Evolutionary conservation across 2,797 vertebrate genomes (phyloP).

Genomic region (Squalus acanthias): DNA sequence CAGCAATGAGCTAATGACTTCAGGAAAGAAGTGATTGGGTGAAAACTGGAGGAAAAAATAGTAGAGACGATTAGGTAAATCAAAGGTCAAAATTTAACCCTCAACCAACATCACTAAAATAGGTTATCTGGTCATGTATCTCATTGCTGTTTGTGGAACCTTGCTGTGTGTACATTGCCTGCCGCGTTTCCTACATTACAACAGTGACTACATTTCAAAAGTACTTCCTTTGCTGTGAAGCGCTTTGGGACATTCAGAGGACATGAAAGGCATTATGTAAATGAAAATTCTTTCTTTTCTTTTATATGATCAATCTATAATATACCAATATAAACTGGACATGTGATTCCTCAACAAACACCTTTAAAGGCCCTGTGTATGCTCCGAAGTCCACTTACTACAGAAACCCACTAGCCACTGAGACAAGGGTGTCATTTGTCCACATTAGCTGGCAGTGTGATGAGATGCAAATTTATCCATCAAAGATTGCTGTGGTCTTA

Average conservation of each 20-base stretch:
- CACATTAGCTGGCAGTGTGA: background rate
- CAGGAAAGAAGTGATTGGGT: too few relatives aligned
- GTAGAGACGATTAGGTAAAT: too few relatives aligned
- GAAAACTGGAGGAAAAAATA: too few relatives aligned
- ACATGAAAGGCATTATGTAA: background rate
- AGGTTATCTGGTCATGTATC: background rate
- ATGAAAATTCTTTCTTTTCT: background rate
- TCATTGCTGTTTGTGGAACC: background rate
- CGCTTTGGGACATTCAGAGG: background rate
- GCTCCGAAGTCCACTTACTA: background rate
- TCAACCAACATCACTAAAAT: background rate
- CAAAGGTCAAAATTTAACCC: background rate
- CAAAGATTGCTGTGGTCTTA: background rate
- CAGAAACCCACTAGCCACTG: background rate
- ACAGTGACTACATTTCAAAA: background rate
- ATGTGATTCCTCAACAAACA: background rate
- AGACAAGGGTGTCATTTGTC: background rate
- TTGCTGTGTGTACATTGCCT: background rate
- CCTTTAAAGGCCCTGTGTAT: background rate
- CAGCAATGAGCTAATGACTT: too few relatives aligned
- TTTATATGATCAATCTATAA: background rate
- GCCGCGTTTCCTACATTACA: background rate
- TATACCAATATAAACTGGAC: background rate
- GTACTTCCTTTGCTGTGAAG: background rate
- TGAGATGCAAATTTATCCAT: background rate